Conservation (phyloP, 2,113 vertebrate species). For the Lagopus muta region DNA sequence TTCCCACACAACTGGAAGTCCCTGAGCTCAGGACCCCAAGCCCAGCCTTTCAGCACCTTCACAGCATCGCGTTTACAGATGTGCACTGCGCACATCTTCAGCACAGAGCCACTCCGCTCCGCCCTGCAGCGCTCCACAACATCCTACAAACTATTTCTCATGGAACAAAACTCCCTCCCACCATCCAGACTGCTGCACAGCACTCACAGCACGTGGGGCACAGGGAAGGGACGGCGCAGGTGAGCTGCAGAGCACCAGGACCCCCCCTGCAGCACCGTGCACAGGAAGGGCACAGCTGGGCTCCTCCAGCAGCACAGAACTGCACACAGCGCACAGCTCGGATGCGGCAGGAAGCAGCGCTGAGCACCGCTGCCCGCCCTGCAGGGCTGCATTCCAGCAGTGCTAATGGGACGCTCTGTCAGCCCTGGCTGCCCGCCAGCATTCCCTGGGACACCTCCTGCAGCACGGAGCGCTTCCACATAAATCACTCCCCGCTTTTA, state of each 20-base stretch:
- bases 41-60: not conserved
- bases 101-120: not conserved
- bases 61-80: too few relatives aligned
- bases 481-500: constrained; percentile 59
- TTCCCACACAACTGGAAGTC: not conserved
- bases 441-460: constrained; percentile 64
- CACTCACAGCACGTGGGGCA: not conserved
- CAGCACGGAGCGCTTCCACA: not conserved
- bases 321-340: not conserved
- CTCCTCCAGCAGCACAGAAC: fast-evolving
- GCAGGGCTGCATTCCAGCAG: not conserved
- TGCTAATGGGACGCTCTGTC: constrained; percentile 38
- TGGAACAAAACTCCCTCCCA: not conserved
- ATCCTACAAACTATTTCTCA: not conserved
- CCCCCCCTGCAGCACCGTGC: not conserved
- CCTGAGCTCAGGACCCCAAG: not conserved
- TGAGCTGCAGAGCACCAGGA: not conserved
- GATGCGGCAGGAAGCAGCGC: not conserved
- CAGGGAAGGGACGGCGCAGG: not conserved
- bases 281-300: not conserved
- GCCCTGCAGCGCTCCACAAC: not conserved
- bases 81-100: too few relatives aligned
- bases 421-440: constrained; percentile 31
- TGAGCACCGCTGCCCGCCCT: not conserved
- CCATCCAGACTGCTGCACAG: not conserved